Base-by-base conservation (phyloP, 2,113 vertebrate species). In the Bubo scandiacus region DNA sequence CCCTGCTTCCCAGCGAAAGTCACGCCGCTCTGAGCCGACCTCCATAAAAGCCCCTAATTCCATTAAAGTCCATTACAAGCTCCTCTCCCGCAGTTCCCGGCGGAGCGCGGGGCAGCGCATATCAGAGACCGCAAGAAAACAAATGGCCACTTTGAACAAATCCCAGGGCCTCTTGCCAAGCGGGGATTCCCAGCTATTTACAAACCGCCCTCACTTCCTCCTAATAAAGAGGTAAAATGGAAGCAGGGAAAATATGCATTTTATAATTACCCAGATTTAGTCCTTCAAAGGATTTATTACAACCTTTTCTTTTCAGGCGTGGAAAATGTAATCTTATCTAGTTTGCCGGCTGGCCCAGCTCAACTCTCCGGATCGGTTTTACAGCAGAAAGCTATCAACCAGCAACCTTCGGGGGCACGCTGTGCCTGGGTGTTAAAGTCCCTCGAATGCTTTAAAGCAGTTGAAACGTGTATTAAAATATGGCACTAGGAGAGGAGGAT, bases 201-300 rank as follows among this genome's bases (percentile, higher is more conserved):
- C 84, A 45, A 93, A 65, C 72, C 88, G 0, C 52, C 89, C 86
- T 84, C 12, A 2, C 92, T 49, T 42, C 87, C 74, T 81, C 79
- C 95, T 83, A 45, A 85, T 79, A 38, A 90, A 95, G 93, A 89
- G 93, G 87, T 82, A 61, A 88, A 96, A 89, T 22, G 59, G 82
- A 42, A 91, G 59, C 7, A 9, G 77, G 34, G 70, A 47, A 77
- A 96, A 95, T 62, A 47, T 18, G 59, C 79, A 42, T 91, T 95
- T 96, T 90, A 55, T 91, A 94, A 94, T 95, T 96, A 49, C 88
- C 21, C 43, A 8, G 88, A 62, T 94, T 92, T 90, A 80, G 72
- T 61, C 95, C 88, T 96, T 94, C 88, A 38, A 67, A 91, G 93
- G 92, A 18, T 97, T 97, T 96, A 88, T 97, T 93, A 85, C 94